Evolutionary conservation across 2,113 vertebrate genomes (phyloP), one percentile per base, ranked within the genome.

Genomic region (Eublepharis macularius): DNA sequence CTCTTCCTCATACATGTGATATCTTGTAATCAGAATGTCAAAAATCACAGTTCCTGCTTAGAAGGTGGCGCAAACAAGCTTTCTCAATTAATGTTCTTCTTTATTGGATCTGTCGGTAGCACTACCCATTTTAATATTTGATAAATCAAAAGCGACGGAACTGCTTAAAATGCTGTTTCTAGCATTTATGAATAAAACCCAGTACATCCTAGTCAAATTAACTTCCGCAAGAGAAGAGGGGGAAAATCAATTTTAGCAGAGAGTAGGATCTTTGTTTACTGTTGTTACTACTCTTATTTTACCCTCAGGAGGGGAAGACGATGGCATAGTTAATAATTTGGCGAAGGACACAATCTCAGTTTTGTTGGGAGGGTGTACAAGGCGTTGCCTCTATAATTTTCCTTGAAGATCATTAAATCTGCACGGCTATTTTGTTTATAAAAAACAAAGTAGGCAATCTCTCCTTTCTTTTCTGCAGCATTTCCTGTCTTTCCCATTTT

Each of bases 61-160:
- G 86, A 82, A 92, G 82, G 82, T 88, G 88, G 36, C 34, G 86
- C 39, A 2, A 60, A 87, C 63, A 83, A 79, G 66, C 92, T 90
- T 54, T 82, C 81, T 54, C 76, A 91, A 69, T 91, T 85, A 90
- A 93, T 91, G 89, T 94, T 93, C 72, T 92, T 91, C 80, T 90
- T 94, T 90, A 96, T 83, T 94, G 95, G 83, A 24, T 90, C 86
- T 96, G 91, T 93, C 84, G 39, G 89, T 75, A 87, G 86, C 82
- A 16, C 94, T 88, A 94, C 93, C 91, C 89, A 93, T 94, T 96
- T 95, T 95, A 96, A 94, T 96, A 96, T 95, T 96, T 95, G 93
- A 95, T 93, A 94, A 94, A 96, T 91, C 87, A 83, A 93, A 92
- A 90, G 12, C 86, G 84, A 87, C 90, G 60, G 81, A 91, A 82